These are phyloP conservation scores for Apaloderma vittatum DNA, from an alignment of 2,113 vertebrate species.

Conservation along the genomic window DNA sequence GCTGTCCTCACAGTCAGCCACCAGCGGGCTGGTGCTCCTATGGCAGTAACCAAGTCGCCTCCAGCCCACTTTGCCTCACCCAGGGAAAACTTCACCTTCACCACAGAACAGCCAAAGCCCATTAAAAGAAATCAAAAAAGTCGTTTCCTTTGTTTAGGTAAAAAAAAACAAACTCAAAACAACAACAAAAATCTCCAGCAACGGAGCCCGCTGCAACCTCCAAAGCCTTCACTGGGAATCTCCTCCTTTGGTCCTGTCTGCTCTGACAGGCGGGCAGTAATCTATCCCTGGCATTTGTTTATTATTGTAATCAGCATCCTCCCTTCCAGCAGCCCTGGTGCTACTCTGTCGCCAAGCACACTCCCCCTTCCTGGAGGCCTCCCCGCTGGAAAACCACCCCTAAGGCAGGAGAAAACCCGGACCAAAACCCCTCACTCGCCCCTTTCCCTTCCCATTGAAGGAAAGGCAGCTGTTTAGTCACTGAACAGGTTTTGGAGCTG, in stretches of 20 bases:
- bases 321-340: conserved; percentile 85
- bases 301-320: conserved; percentile 96
- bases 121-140: conserved; percentile 1
- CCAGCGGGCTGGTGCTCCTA: conserved; percentile 51
- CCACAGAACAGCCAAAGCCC: neutral
- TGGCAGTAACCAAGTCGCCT: conserved; percentile 67
- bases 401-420: neutral
- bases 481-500: neutral
- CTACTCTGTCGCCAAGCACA: conserved; percentile 79
- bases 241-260: conserved; percentile 16
- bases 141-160: neutral
- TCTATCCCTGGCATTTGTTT: conserved; percentile 87
- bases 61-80: neutral
- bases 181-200: neutral
- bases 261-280: conserved; percentile 64
- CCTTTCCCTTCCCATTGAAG: neutral
- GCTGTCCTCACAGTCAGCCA: neutral
- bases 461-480: neutral
- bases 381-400: conserved; percentile 66
- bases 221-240: neutral
- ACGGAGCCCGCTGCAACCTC: neutral
- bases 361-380: conserved; percentile 94
- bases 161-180: neutral
- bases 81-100: conserved; percentile 38
- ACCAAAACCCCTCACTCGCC: neutral